Conservation (phyloP, 2,888 invertebrate genomes). For the Abrostola tripartita region DNA sequence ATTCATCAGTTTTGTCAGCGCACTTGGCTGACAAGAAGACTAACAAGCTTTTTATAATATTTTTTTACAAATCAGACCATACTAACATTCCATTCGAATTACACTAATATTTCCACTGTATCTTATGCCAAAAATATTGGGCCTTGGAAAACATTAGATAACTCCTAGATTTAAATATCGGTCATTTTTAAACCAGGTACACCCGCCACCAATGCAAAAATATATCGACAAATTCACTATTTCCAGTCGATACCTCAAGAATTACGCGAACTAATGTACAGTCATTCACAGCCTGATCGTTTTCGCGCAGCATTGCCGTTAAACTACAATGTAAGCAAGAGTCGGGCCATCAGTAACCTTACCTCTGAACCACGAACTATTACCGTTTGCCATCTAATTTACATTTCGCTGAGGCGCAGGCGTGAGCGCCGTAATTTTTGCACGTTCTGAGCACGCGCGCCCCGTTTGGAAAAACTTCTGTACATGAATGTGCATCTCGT, state of each 20-base stretch:
- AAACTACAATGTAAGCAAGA: slow-evolving; percentile 49
- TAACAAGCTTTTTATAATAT: no score
- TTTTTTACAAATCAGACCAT: no score
- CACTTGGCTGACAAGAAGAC: no score
- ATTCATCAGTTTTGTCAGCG: no score
- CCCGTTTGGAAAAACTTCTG: slow-evolving; percentile 48
- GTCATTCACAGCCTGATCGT: slow-evolving; percentile 49
- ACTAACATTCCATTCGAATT: no score
- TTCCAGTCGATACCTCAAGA: slow-evolving; percentile 41
- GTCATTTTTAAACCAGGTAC: background rate
- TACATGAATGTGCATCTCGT: slow-evolving; percentile 40
- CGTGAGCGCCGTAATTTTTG: slow-evolving; percentile 73
- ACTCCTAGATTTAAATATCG: no score
- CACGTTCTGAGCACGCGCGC: slow-evolving; percentile 65
- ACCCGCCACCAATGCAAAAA: background rate
- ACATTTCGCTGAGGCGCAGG: slow-evolving; percentile 70
- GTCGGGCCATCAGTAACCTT: slow-evolving; percentile 52
- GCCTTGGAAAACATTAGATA: no score
- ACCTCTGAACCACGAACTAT: slow-evolving; percentile 65
- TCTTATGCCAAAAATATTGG: no score
- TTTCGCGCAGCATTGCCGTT: slow-evolving; percentile 44
- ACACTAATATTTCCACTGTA: no score
- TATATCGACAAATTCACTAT: background rate
- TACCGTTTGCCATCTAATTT: slow-evolving; percentile 67
- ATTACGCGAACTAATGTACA: slow-evolving; percentile 51